phyloP scores from a whole-genome alignment of 2,888 invertebrate genomes.

The Cynaeus angustus region DNA sequence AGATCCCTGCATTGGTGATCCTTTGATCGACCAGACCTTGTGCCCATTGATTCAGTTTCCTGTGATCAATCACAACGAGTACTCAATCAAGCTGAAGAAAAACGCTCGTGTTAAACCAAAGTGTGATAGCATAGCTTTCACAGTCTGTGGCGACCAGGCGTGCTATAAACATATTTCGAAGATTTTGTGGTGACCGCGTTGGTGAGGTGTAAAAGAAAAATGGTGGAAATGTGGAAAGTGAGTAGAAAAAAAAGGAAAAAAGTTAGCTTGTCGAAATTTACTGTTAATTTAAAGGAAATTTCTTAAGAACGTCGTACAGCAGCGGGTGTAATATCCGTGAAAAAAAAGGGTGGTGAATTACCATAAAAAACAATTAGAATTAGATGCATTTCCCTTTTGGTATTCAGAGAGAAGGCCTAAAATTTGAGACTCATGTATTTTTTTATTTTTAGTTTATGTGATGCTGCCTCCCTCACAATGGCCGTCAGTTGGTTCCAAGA shows the following conservation, averaged over 20 bases:
- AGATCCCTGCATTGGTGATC: not conserved
- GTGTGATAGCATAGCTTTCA: conserved; percentile 52
- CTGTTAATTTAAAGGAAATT: not conserved
- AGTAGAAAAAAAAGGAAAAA: too few relatives aligned
- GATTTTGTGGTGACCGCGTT: not conserved
- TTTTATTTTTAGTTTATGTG: not conserved
- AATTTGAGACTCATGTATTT: too few relatives aligned
- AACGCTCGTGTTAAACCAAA: conserved; percentile 31
- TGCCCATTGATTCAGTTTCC: conserved; percentile 19
- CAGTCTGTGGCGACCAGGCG: conserved; percentile 52
- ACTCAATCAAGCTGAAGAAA: conserved; percentile 27
- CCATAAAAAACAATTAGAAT: too few relatives aligned
- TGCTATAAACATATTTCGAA: conserved; percentile 39
- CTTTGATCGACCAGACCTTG: conserved; percentile 18
- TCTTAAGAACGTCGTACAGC: too few relatives aligned
- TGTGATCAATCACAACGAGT: conserved; percentile 4
- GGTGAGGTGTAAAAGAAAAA: not conserved
- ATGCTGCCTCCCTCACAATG: conserved; percentile 52
- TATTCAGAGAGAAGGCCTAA: too few relatives aligned
- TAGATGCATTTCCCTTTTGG: too few relatives aligned
- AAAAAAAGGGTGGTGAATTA: too few relatives aligned
- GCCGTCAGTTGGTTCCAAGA: conserved; percentile 62
- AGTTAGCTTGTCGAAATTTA: too few relatives aligned
- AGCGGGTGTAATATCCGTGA: too few relatives aligned
- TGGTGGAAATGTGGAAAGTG: not conserved